A percentile compares a stretch with the other conserved stretches of the same genome.
phyloP scores from a whole-genome alignment of 1,140 invertebrate species.

The Orius insidiosus region DNA sequence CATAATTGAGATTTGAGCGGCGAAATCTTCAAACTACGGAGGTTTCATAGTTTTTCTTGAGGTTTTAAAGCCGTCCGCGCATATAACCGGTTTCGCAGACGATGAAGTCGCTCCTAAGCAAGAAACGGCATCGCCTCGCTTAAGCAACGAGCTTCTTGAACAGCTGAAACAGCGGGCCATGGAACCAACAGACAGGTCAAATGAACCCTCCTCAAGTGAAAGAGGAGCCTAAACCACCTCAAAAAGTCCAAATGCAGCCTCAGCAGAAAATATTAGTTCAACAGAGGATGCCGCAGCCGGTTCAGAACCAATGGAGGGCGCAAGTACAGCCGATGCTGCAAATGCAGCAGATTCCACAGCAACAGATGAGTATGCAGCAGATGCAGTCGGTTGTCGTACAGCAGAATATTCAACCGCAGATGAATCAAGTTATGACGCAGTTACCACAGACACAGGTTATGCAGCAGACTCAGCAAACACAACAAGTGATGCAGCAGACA shows the following conservation, averaged over 20 bases:
- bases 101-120: conserved; percentile 26
- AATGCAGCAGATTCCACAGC: conserved; percentile 18
- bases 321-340: conserved; percentile 16
- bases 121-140: conserved; percentile 20
- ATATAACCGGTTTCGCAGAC: conserved; percentile 36
- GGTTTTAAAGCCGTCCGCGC: conserved; percentile 31
- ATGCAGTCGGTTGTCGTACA: conserved; percentile 20
- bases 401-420: conserved; percentile 22
- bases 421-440: conserved; percentile 23
- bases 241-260: conserved; percentile 27
- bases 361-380: conserved; percentile 20
- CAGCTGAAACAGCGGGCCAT: conserved; percentile 57
- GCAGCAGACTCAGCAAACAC: conserved; percentile 20
- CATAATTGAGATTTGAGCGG: too few relatives aligned
- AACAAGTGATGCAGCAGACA: conserved; percentile 21
- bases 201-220: conserved; percentile 23
- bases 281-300: conserved; percentile 29
- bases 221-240: conserved; percentile 24
- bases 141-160: conserved; percentile 41
- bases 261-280: conserved; percentile 28
- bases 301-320: conserved; percentile 30
- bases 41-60: too few relatives aligned
- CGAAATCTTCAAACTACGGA: too few relatives aligned
- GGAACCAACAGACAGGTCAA: conserved; percentile 42
- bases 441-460: conserved; percentile 20